Evolutionary conservation across 2,797 vertebrate genomes (phyloP), one percentile per base, ranked within the genome.

Genomic region (Kryptolebias ocellatus): DNA sequence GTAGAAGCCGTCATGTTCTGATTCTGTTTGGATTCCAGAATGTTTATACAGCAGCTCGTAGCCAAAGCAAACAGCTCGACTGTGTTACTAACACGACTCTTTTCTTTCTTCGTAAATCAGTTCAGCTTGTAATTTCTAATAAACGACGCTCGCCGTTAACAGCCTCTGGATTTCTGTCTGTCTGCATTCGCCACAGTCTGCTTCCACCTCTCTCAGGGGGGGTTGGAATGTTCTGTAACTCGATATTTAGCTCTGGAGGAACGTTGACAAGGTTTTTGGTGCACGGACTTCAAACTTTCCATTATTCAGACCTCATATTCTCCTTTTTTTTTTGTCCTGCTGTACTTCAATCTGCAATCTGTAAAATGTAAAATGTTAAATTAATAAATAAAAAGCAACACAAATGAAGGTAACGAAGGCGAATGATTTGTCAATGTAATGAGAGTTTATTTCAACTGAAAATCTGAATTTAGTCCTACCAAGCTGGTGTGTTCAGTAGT

Each of bases 391-490:
- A 6, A 45, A 7, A 12, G 1, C 17, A 0, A 4, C 66, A 62
- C 0, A 46, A 81, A 53, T 62, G 17, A 70, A 64, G 46, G 68
- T 58, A 83, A 80, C 52, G 28, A 49, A 83, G 39, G 53, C 72
- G 18, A 65, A 63, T 29, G 1, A 5, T 65, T 73, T 79, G 80
- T 87, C 81, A 90, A 89, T 92, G 94, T 95, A 95, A 95, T 90
- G 94, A 93, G 93, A 94, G 93, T 98, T 98, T 93, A 98, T 98
- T 98, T 96, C 91, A 93, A 94, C 91, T 94, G 94, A 92, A 90
- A 95, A 94, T 95, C 90, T 95, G 94, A 92, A 94, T 96, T 96
- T 94, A 96, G 92, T 95, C 94, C 95, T 96, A 97, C 91, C 89
- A 90, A 92, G 91, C 95, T 94, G 93, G 88, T 93, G 90, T 94